Percentiles rank a stretch among this genome's conserved stretches.
These are phyloP conservation scores for Acleris literana DNA, from an alignment of 2,888 invertebrate genomes.

Conservation along the genomic window DNA sequence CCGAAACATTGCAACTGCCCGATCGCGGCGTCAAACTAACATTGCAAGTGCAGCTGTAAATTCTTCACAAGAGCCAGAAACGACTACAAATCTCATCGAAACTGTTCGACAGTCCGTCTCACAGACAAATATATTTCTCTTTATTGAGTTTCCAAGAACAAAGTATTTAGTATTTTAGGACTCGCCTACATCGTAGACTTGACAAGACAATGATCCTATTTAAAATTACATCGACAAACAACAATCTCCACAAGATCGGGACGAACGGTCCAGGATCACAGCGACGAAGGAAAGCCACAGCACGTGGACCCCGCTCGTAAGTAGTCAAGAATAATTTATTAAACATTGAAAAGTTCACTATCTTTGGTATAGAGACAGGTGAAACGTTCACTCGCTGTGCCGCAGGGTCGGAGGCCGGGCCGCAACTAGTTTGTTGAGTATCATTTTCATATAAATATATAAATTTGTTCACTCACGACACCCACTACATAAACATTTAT, in stretches of 20 bases:
- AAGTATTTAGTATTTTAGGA: constrained; percentile 9
- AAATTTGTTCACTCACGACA: constrained; percentile 20
- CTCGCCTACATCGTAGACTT: background rate
- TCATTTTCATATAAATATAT: constrained; percentile 37
- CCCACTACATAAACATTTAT: constrained; percentile 29
- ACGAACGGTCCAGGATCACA: constrained; percentile 29
- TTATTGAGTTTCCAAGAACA: background rate
- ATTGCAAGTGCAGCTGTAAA: background rate
- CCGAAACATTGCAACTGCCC: background rate
- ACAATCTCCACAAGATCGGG: constrained; percentile 20
- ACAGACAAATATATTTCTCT: background rate
- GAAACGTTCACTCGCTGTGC: constrained; percentile 14
- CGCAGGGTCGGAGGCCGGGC: constrained; percentile 28
- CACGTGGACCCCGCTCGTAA: constrained; percentile 18
- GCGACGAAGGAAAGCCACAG: constrained; percentile 23
- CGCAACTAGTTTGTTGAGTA: constrained; percentile 33
- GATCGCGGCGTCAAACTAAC: background rate
- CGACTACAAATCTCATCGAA: constrained; percentile 17
- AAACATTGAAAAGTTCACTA: constrained; percentile 32
- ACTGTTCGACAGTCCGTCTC: constrained; percentile 6
- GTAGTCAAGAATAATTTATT: constrained; percentile 32
- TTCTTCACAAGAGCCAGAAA: constrained; percentile 10
- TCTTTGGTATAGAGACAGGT: constrained; percentile 34
- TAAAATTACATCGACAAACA: constrained; percentile 30
- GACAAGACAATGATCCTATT: constrained; percentile 23